These are phyloP conservation scores for Brachionus manjavacas DNA, from an alignment of 1,140 invertebrate genomes.

Conservation along the genomic window DNA sequence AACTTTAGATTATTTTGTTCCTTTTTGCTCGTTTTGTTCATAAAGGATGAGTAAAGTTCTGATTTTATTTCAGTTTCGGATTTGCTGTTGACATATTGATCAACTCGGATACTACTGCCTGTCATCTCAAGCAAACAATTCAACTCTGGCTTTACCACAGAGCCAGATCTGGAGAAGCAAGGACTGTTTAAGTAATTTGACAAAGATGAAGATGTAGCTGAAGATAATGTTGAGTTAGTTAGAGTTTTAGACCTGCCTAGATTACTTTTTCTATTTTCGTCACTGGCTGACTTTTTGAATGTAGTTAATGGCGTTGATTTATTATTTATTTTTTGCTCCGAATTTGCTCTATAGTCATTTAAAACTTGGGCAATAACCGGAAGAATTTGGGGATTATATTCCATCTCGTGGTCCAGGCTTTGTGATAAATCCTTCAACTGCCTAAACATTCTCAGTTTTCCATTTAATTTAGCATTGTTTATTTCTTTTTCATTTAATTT, in stretches of 20 bases:
- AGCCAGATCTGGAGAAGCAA: not conserved
- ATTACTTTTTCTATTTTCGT: not conserved
- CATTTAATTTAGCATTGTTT: constrained; percentile 24
- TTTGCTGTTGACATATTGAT: constrained; percentile 32
- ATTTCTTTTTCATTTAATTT: constrained; percentile 30
- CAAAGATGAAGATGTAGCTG: not conserved
- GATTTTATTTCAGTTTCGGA: not conserved
- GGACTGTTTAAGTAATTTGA: constrained; percentile 20
- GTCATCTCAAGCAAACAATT: constrained; percentile 34
- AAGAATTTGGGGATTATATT: constrained; percentile 20
- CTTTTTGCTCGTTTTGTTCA: not conserved
- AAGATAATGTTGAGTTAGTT: not conserved
- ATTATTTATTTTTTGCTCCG: not conserved
- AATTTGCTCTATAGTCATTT: not conserved
- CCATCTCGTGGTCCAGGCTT: constrained; percentile 2
- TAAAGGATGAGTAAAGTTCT: not conserved
- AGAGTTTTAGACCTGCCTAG: not conserved
- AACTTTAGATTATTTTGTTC: not conserved
- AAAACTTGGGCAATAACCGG: constrained; percentile 27
- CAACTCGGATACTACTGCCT: not conserved
- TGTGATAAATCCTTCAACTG: constrained; percentile 1
- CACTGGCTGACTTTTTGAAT: not conserved
- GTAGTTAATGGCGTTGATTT: not conserved
- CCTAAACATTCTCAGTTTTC: constrained; percentile 15
- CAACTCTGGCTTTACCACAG: not conserved